phyloP scores from a whole-genome alignment of 2,888 invertebrate species.

The Carterocephalus palaemon region DNA sequence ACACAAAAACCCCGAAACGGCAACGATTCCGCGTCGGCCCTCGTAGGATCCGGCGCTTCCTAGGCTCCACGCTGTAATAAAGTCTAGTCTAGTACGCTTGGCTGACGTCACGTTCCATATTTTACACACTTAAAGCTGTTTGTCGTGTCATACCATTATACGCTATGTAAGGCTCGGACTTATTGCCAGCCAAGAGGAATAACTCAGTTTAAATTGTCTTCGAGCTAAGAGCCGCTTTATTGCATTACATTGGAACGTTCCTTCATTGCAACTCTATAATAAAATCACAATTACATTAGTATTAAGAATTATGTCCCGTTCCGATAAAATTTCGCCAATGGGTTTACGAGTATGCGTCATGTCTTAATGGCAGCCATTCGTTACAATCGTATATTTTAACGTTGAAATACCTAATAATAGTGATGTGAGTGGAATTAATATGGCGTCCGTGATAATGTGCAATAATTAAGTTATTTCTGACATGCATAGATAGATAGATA shows the following conservation, averaged over 20 bases:
- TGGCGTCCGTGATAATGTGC: too few relatives aligned
- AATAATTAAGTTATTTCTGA: too few relatives aligned
- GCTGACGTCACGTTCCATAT: constrained; percentile 72
- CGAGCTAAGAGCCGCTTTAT: constrained; percentile 58
- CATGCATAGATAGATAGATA: too few relatives aligned
- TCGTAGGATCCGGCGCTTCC: constrained; percentile 54
- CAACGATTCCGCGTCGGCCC: constrained; percentile 34
- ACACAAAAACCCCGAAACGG: constrained; percentile 31
- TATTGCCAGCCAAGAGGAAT: constrained; percentile 67
- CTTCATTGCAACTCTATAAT: constrained; percentile 55
- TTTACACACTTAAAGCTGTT: constrained; percentile 76
- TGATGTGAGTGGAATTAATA: constrained; percentile 26
- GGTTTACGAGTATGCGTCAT: constrained; percentile 42
- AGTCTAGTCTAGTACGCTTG: constrained; percentile 63
- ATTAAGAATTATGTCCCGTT: constrained; percentile 52
- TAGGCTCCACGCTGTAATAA: constrained; percentile 52
- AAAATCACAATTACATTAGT: constrained; percentile 54
- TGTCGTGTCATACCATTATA: constrained; percentile 79
- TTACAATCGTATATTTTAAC: constrained; percentile 41
- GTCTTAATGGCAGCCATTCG: constrained; percentile 54
- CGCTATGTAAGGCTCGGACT: constrained; percentile 73
- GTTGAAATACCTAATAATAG: constrained; percentile 37
- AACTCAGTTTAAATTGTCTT: constrained; percentile 75
- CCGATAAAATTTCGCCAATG: constrained; percentile 44
- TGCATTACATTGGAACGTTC: constrained; percentile 61